Conservation (phyloP, 2,113 vertebrate genomes). For the Mastomys coucha region DNA sequence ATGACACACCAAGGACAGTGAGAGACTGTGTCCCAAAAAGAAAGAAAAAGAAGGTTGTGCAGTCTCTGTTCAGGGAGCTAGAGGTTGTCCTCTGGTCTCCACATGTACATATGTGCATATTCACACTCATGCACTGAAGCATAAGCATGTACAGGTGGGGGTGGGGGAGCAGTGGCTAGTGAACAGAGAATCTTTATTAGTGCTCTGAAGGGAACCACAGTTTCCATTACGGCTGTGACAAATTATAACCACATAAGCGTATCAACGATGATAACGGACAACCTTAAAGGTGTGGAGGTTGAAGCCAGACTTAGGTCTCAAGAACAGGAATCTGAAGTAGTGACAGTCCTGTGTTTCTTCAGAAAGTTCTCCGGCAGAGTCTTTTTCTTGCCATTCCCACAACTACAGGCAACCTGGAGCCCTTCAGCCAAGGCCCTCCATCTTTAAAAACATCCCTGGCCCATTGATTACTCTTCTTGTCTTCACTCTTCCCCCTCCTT, state of each 20-base stretch:
- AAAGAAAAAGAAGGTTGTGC: not conserved
- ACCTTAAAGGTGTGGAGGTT: not conserved
- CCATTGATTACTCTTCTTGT: not conserved
- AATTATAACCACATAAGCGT: not conserved
- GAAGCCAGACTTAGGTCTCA: not conserved
- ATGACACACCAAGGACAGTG: not conserved
- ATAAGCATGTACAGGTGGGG: fast-evolving
- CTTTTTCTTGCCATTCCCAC: not conserved
- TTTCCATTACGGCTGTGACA: not conserved
- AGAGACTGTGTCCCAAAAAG: not conserved
- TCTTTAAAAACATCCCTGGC: not conserved
- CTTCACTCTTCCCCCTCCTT: not conserved
- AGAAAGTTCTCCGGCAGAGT: not conserved
- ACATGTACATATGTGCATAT: too few relatives aligned
- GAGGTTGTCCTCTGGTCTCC: not conserved
- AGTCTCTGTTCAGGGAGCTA: not conserved
- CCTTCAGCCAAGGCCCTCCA: not conserved
- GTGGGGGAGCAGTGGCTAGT: not conserved
- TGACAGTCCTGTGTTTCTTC: not conserved
- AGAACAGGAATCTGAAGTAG: not conserved
- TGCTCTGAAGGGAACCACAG: not conserved
- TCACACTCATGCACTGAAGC: not conserved
- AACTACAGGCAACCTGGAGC: not conserved
- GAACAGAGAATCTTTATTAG: not conserved
- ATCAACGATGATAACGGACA: not conserved